phyloP scores from a whole-genome alignment of 2,888 invertebrate species.

The Xanthostigma xanthostigma region DNA sequence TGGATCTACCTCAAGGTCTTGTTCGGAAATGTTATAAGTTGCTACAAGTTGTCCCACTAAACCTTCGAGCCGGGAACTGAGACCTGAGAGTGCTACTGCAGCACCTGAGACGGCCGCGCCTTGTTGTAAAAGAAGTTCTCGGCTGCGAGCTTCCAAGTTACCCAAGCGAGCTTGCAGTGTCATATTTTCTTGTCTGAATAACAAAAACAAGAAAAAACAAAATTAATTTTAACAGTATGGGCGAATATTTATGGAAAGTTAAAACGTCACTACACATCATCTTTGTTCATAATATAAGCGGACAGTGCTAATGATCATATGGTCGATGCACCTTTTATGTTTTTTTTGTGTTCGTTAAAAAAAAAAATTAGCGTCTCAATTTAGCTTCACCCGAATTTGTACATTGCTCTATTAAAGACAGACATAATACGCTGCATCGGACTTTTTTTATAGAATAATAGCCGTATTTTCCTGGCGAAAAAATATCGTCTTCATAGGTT shows the following conservation, averaged over 20 bases:
- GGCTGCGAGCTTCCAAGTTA: constrained; percentile 43
- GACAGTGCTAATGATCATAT: too few species aligned
- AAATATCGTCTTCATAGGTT: too few species aligned
- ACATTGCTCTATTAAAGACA: too few species aligned
- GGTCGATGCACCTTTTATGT: too few species aligned
- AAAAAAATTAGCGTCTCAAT: too few species aligned
- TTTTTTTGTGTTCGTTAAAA: too few species aligned
- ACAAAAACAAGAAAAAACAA: not conserved
- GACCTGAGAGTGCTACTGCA: constrained; percentile 49
- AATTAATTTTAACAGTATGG: not conserved
- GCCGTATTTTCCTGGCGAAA: too few species aligned
- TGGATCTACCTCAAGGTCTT: constrained; percentile 49
- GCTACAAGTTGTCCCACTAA: constrained; percentile 56
- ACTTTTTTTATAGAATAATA: too few species aligned
- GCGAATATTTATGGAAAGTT: not conserved
- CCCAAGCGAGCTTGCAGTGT: constrained; percentile 48
- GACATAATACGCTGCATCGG: too few species aligned
- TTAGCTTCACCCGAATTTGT: too few species aligned
- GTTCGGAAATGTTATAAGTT: constrained; percentile 59
- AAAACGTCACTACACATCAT: too few species aligned
- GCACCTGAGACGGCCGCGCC: constrained; percentile 55
- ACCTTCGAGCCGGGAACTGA: constrained; percentile 51
- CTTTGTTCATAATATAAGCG: too few species aligned
- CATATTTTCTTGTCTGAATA: constrained; percentile 45
- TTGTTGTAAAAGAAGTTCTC: constrained; percentile 50